Base-by-base conservation (phyloP, 1,140 invertebrate species). In the Physella acuta region DNA sequence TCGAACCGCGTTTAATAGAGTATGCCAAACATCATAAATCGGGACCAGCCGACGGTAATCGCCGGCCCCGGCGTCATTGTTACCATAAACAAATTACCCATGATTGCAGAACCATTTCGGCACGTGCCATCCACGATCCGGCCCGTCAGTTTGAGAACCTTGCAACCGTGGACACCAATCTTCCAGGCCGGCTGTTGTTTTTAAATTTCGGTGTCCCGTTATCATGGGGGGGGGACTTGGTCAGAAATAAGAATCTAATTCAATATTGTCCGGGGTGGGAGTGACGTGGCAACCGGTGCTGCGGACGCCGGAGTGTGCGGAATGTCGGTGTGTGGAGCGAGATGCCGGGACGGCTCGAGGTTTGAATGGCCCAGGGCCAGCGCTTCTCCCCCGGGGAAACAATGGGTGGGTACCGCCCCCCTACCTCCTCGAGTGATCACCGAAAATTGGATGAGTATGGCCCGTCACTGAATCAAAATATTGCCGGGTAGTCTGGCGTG, bases 21-120 rank as follows among this genome's bases (percentile, higher is more conserved):
- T 61, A 26, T 44, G 24, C 36, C 11, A 61, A 61, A 66, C 53
- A 39, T 56, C 53, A 66, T 56, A 56, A 66, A 66, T 66, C 64
- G 64, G 20, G 4, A 52, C 31, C 64, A 56, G 64, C 14, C 64
- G 51, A 16, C 33, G 28, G 30, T 66, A 66, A 66, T 56, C 64
- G 51, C 52, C 24, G 33, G 44, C 3, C 31, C 51, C 2, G 33
- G 31, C 51, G 36, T 17, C 64, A 56, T 16, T 34, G 24, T n/a
- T 17, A 24, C 62, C 49, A 33, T 52, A 64, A 64, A 64, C 62
- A 64, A 52, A 61, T 61, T 61, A 61, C 36, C 36, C 59, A 39
- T 39, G 33, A 39, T 61, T 36, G 26, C 37, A 39, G 37, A 61
- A 31, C 37, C 28, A 36, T 59, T 61, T 30, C 26, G 37, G 34